Evolutionary conservation across 2,797 vertebrate species (phyloP), one percentile per base, ranked within the genome.

Genomic region (Brotula barbata): DNA sequence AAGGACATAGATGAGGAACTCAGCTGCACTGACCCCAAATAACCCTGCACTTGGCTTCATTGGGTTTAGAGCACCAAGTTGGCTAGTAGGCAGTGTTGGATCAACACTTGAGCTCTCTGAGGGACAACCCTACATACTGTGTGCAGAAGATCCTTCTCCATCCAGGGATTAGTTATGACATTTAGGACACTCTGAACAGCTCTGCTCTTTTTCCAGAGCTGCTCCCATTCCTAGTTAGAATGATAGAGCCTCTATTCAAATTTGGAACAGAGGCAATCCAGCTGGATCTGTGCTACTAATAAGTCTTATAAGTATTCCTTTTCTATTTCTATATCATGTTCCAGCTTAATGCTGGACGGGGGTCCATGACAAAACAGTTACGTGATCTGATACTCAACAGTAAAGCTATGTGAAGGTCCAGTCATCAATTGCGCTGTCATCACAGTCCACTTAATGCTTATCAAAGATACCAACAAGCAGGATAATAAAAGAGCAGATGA

Each of bases 161-260:
- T 82, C 74, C 75, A 0, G 17, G 74, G 79, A 86, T 90, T 86
- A 88, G 15, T 72, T 60, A n/a, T 90, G 87, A 85, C 80, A 82
- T 88, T 88, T 85, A 55, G 41, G 22, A 59, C 59, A 46, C 13
- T 42, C 37, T 31, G 36, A 53, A 53, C 16, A 58, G 66, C 56
- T 51, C 19, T n/a, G 6, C 39, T 41, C 33, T 49, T 31, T 50
- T 49, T 58, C 43, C 25, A 60, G 20, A 54, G 19, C 22, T 5
- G 7, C 37, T 39, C 19, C 51, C 25, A 25, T 59, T 58, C n/a
- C 47, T 33, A 33, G 31, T 10, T 33, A 33, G 4, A 8, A 28
- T 28, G 4, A 8, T 28, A 28, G 25, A 4, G 8, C 25, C 8
- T 28, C 21, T 34, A 10, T 16, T 17, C 17, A 42, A 19, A 9